Percentiles rank a stretch among this genome's conserved stretches.
These are phyloP conservation scores for Tipula confusa DNA, from an alignment of 2,888 invertebrate genomes.

Conservation along the genomic window DNA sequence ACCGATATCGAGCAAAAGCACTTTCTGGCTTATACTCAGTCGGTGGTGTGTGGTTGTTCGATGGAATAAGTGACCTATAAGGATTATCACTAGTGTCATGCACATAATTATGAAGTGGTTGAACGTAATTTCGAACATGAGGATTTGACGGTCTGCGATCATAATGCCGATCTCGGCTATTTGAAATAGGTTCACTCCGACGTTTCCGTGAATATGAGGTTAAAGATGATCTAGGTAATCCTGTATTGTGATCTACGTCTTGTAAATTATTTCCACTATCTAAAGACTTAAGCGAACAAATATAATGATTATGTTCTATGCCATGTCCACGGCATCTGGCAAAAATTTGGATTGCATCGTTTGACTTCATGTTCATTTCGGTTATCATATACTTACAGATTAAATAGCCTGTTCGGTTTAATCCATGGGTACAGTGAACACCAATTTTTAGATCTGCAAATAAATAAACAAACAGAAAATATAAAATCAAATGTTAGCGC, in stretches of 20 bases:
- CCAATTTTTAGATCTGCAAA: slow-evolving; percentile 66
- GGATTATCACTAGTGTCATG: not conserved
- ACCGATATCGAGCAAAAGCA: not conserved
- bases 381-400: slow-evolving; percentile 71
- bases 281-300: not conserved
- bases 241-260: too few species aligned
- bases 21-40: not conserved
- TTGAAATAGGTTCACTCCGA: not conserved
- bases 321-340: slow-evolving; percentile 62
- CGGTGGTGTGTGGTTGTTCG: not conserved
- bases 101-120: not conserved
- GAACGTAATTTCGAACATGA: not conserved
- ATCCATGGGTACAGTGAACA: slow-evolving; percentile 77
- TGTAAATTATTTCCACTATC: too few species aligned
- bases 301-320: slow-evolving; percentile 60
- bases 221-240: too few species aligned
- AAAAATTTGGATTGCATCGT: slow-evolving; percentile 61
- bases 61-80: not conserved
- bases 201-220: too few species aligned
- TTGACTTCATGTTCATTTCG: slow-evolving; percentile 54
- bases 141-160: not conserved
- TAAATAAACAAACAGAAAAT: slow-evolving; percentile 40
- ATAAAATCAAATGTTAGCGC: not conserved
- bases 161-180: not conserved
- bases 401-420: slow-evolving; percentile 75